Base-by-base conservation (phyloP, 37 sponge, comb jelly and placozoan species). In the Halisarca cf. caerulea region DNA sequence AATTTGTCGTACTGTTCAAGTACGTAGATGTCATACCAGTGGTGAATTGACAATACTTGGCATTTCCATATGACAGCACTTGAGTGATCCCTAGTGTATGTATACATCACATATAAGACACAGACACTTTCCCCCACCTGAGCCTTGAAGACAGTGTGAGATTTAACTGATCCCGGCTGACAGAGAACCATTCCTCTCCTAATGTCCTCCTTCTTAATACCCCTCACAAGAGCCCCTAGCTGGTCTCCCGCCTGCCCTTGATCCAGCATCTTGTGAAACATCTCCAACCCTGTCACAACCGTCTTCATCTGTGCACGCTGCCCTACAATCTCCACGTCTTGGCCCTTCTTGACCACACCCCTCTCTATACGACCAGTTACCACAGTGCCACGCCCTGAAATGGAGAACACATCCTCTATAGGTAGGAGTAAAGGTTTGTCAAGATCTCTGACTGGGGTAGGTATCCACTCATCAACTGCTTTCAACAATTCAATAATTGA, bases 321-420 rank as follows among this genome's bases (percentile, higher is more conserved):
- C 17, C 96, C 96, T 4, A 96, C 66, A 68, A 96, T 60, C 75
- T 96, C 94, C 5, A 81, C 89, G 5, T 88, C 87, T 5, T 83
- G 84, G 58, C 96, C 96, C 43, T 91, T 93, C 83, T 88, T 88
- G 24, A 96, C 58, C 51, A 44, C 35, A 15, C 96, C 96, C 32
- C 96, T 80, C 84, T 96, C 96, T 7, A 96, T 60, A 5, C 90
- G 81, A 40, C 96, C 96, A 24, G 96, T 91, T 7, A 91, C 88
- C n/a, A 96, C 96, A 4, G 96, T 96, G 2, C 96, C 96, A 17
- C 96, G 89, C 2, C 96, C 96, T 54, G 91, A 6, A 71, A 96
- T 96, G 40, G 92, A 89, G 85, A 58, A 93, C 24, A 85, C 87
- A 68, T 82, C 81, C 55, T 96, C 96, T 14, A 96, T 70, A 18